These are phyloP conservation scores for Didymodactylos carnosus DNA, from an alignment of 2,888 invertebrate species.

Conservation along the genomic window DNA sequence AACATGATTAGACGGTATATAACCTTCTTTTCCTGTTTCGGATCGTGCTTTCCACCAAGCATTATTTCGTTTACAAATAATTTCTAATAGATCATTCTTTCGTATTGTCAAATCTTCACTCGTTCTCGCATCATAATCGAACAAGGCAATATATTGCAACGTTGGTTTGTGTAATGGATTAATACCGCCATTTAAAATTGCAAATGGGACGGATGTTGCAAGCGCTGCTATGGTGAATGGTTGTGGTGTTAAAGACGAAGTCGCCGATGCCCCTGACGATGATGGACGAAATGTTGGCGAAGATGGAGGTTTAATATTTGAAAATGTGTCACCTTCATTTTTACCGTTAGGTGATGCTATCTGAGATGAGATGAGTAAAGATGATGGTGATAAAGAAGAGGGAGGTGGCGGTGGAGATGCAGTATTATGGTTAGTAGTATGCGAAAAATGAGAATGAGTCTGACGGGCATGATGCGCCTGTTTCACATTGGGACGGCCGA, in stretches of 20 bases:
- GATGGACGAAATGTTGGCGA: background rate
- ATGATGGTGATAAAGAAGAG: background rate
- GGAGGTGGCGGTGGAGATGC: background rate
- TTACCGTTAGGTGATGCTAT: too few relatives aligned
- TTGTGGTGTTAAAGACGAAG: background rate
- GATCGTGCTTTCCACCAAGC: conserved; percentile 99
- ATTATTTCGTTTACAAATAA: conserved; percentile 64
- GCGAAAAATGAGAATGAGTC: background rate
- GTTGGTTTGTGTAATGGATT: too few relatives aligned
- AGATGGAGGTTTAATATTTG: background rate
- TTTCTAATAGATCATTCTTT: conserved; percentile 93
- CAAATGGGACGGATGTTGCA: background rate
- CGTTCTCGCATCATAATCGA: conserved; percentile 95
- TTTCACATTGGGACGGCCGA: background rate
- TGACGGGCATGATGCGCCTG: background rate
- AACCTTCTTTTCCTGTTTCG: conserved; percentile 86
- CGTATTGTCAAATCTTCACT: conserved; percentile 96
- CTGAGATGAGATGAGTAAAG: too few relatives aligned
- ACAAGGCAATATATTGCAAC: conserved; percentile 59
- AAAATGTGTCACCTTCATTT: too few relatives aligned
- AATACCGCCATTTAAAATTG: background rate
- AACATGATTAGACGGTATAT: conserved; percentile 98
- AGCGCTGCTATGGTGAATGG: too few relatives aligned
- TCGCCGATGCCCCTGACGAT: background rate
- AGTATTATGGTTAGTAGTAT: too few relatives aligned